Base-by-base conservation (phyloP, 2,113 vertebrate genomes). In the Furnarius figulus region DNA sequence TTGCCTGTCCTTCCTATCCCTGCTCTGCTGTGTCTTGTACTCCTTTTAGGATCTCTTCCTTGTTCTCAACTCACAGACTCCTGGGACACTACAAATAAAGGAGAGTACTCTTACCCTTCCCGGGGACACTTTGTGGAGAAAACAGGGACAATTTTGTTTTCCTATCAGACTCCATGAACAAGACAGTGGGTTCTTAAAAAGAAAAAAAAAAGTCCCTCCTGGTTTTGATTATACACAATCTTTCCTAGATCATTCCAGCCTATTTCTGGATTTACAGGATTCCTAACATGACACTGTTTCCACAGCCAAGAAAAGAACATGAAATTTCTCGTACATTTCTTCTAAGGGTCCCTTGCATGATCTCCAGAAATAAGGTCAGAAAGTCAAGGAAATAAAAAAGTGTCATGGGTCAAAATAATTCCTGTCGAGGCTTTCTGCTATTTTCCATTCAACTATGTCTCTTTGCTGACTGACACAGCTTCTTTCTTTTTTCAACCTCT, bases 11-110 rank as follows among this genome's bases (percentile, higher is more conserved):
- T 85, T 58, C 14, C 49, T 63, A 12, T 35, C 31, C 6, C 3
- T 52, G 12, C 30, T 49, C 35, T 12, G 3, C 24, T 21, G 0
- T 13, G 21, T 2, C 9, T 21, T 1, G 4, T 40, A 31, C 3
- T 49, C 28, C 28, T 9, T 4, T 39, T 1, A 4, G 15, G 6
- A 82, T 71, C 21, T 50, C 22, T 25, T 91, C 59, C 46, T 86
- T 58, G 17, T 19, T 74, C 28, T 39, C 63, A 23, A 6, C 17
- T 67, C 28, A 71, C 19, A 5, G 1, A 0, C 1, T 37, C 47
- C 42, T 31, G 6, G 31, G 37, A 62, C 8, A 2, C 12, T 79
- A 49, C 14, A 24, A 24, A 10, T 39, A 56, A 55, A 65, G 25
- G 14, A 58, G 1, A 55, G 6, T 0, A 4, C 17, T n/a, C 37